Evolutionary conservation across 1,140 invertebrate genomes (phyloP).

Genomic region (Sycophila sp.): DNA sequence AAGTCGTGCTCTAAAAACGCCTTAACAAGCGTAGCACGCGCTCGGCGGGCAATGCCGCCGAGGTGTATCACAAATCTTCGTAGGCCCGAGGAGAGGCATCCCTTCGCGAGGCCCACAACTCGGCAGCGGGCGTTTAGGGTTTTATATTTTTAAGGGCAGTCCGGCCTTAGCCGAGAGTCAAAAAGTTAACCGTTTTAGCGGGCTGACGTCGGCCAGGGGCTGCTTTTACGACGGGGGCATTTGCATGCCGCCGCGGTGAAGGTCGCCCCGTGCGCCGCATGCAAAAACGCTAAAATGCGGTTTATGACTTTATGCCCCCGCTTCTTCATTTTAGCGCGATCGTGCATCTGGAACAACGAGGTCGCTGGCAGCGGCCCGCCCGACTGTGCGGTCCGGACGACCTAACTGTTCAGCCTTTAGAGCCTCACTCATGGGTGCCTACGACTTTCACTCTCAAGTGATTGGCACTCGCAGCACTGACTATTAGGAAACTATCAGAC

Average conservation of each 20-base stretch:
- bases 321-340: slow-evolving; percentile 26
- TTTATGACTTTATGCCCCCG: slow-evolving; percentile 35
- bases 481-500: no score
- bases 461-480: no score
- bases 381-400: neutral
- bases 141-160: slow-evolving; percentile 22
- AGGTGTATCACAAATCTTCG: slow-evolving; percentile 21
- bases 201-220: neutral
- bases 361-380: neutral
- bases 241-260: slow-evolving; percentile 34
- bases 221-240: slow-evolving; percentile 21
- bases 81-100: neutral
- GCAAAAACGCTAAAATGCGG: slow-evolving; percentile 38
- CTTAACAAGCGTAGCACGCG: no score
- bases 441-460: neutral
- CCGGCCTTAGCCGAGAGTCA: slow-evolving; percentile 7
- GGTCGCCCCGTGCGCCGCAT: slow-evolving; percentile 1
- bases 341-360: slow-evolving; percentile 30
- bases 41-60: no score
- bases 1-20: no score
- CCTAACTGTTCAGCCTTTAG: slow-evolving; percentile 34
- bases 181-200: slow-evolving; percentile 35
- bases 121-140: neutral
- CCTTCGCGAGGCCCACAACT: neutral
- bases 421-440: neutral